Evolutionary conservation across 2,113 vertebrate species (phyloP), one percentile per base, ranked within the genome.

Genomic region (Dissostichus mawsoni): DNA sequence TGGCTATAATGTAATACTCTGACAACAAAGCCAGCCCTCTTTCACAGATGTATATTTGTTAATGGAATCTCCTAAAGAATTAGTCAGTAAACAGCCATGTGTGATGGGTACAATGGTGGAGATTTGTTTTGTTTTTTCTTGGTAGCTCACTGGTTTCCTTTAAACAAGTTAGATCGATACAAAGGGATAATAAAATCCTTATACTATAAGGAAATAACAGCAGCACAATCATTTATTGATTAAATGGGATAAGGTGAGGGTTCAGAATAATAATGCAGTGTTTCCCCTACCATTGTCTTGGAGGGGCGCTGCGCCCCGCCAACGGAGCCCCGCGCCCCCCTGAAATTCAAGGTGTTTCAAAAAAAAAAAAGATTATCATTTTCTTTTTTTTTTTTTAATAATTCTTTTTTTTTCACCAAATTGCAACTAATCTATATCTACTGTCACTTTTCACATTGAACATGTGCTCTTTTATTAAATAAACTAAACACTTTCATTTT

Each of bases 1-100:
- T 71, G 88, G 89, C 90, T 94, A 87, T 84, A 84, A 85, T 82
- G 20, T 93, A 92, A 92, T 80, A 76, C 91, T 90, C 16, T 51
- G 69, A 89, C 79, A 92, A 93, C 85, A 91, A 76, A 53, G 62
- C 74, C 82, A 87, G 85, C 59, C 77, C 17, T 85, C 59, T 18
- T 58, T 74, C 45, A 58, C 50, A 65, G 59, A 80, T 78, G 80
- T 70, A 63, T 87, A 69, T 92, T 89, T 92, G 82, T 83, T 76
- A 68, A 78, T 69, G 50, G 36, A 78, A 88, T 88, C 84, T 87
- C 59, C 9, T 14, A 61, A 74, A 75, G 41, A 82, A 77, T 76
- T 25, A 84, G 17, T 69, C 69, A 58, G 44, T 52, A 70, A 70
- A 66, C 66, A 80, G 56, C 7, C 70, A 88, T 81, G 82, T 87